Evolutionary conservation across 2,113 vertebrate genomes (phyloP), one percentile per base, ranked within the genome.

Genomic region (Sphaerodactylus townsendi): DNA sequence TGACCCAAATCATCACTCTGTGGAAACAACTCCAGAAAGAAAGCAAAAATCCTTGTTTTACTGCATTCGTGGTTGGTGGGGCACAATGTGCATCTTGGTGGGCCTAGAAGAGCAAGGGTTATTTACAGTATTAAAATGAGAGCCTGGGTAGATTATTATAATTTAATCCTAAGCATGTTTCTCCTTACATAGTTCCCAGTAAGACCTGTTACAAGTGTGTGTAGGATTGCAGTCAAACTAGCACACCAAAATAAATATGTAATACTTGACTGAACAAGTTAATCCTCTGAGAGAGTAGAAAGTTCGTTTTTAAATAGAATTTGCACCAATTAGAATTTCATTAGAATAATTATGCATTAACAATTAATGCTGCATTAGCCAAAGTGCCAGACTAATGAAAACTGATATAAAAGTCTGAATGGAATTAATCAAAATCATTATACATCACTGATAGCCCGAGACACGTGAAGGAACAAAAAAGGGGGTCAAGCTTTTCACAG

Each of bases 311-410:
- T 44, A 70, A 71, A 85, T 65, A 59, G 77, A 81, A 83, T 84
- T 73, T 76, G 23, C 46, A 70, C 68, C 85, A 71, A 81, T 80
- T 91, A 80, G 1, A 10, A 77, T 78, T 74, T 73, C 25, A 73
- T 82, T 87, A 74, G 75, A 85, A 89, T 80, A 64, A 77, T 83
- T 79, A 35, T 70, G 19, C 68, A 77, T 72, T 69, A 81, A 56
- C 15, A 90, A 77, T 87, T 82, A 88, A 92, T 86, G 0, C 3
- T 66, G 4, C 77, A 88, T 84, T 86, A 75, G 65, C 2, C 80
- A 83, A 86, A 77, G 41, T 66, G n/a, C 4, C 76, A 50, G 1
- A 17, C 0, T 73, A 82, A 72, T 86, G 87, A 85, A 84, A 81
- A 77, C 25, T 75, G 48, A 50, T 76, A 71, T 30, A 39, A 4